A percentile compares a stretch with the other conserved stretches of the same genome.
phyloP scores from a whole-genome alignment of 2,797 vertebrate genomes.

The Schizopygopsis malacanthus region DNA sequence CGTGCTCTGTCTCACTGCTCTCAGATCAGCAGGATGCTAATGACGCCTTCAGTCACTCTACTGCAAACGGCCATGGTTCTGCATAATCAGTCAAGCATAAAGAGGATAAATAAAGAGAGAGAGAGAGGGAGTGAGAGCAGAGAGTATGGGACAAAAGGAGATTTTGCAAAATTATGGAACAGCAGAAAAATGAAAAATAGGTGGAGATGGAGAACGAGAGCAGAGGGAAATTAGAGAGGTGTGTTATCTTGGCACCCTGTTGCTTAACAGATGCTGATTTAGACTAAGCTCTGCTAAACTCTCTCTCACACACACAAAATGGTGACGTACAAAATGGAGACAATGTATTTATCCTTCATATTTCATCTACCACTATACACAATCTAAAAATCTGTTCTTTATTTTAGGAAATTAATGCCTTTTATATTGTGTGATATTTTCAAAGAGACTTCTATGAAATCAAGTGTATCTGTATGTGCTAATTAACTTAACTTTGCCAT shows the following conservation, averaged over 20 bases:
- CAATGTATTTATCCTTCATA: background rate
- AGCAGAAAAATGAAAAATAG: background rate
- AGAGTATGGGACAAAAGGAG: background rate
- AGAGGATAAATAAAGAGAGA: constrained; percentile 22
- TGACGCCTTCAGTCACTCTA: constrained; percentile 28
- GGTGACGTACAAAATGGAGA: background rate
- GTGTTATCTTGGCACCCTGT: constrained; percentile 49
- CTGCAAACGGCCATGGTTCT: background rate
- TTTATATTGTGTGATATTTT: background rate
- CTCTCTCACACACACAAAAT: background rate
- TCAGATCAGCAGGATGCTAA: constrained; percentile 29
- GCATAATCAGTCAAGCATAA: constrained; percentile 16
- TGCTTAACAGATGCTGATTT: constrained; percentile 50
- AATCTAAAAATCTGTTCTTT: background rate
- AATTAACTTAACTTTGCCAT: background rate
- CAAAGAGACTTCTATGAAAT: background rate
- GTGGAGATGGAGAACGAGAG: background rate
- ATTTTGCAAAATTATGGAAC: background rate
- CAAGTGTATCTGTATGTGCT: background rate
- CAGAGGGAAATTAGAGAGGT: constrained; percentile 34
- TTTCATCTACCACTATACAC: background rate
- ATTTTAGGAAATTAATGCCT: background rate
- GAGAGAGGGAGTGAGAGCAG: constrained; percentile 17
- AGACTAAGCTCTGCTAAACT: constrained; percentile 6
- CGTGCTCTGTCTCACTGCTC: background rate